phyloP scores from a whole-genome alignment of 2,888 invertebrate species.

The Tryphoninae sp. region DNA sequence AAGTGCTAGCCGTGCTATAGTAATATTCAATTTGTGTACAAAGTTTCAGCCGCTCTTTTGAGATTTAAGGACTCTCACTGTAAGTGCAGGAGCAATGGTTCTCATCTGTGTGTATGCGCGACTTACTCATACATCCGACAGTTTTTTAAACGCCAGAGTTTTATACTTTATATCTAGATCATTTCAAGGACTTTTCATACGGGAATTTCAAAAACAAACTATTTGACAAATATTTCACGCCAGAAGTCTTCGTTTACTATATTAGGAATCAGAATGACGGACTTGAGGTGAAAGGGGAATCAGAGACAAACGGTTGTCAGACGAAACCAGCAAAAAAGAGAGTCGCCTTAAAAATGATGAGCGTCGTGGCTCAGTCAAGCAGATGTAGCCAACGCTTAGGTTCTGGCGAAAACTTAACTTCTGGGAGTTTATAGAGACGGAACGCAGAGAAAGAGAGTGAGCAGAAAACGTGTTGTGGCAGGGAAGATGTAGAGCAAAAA shows the following conservation, averaged over 20 bases:
- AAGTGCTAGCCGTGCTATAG: too few species aligned
- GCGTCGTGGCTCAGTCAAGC: slow-evolving; percentile 40
- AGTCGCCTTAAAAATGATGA: slow-evolving; percentile 53
- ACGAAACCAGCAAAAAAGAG: slow-evolving; percentile 30
- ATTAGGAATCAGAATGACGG: neutral
- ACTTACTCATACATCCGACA: too few species aligned
- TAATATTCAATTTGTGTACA: too few species aligned
- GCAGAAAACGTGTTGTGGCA: neutral
- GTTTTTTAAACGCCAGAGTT: too few species aligned
- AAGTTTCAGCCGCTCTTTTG: too few species aligned
- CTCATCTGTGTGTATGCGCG: too few species aligned
- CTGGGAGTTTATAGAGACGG: slow-evolving; percentile 31
- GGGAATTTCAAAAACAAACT: too few species aligned
- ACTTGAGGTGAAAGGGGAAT: neutral
- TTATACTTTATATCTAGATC: too few species aligned
- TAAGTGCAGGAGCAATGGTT: too few species aligned
- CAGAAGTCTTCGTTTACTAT: neutral
- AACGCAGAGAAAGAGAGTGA: slow-evolving; percentile 31
- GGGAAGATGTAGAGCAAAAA: slow-evolving; percentile 19
- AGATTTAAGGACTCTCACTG: too few species aligned
- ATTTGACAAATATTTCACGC: too few species aligned
- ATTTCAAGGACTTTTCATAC: too few species aligned
- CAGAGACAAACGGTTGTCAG: slow-evolving; percentile 49
- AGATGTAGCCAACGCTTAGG: slow-evolving; percentile 29
- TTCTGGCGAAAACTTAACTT: slow-evolving; percentile 17